Conservation (phyloP, 2,888 invertebrate genomes). For the Drosophila meridiana region DNA sequence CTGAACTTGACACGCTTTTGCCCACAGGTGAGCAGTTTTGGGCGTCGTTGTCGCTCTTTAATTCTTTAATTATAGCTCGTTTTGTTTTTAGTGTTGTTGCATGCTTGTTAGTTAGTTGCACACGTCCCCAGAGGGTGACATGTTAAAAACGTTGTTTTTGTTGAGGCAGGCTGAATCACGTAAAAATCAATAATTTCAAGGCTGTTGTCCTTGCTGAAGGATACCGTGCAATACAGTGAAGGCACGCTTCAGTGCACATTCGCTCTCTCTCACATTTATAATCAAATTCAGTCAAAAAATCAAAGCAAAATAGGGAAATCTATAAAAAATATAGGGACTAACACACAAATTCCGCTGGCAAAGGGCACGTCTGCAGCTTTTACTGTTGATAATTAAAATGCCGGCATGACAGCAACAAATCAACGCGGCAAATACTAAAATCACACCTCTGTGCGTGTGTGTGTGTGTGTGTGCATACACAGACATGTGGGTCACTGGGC, state of each 20-base stretch:
- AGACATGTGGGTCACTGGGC: slow-evolving; percentile 55
- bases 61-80: background rate
- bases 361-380: background rate
- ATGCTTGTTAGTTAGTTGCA: slow-evolving; percentile 15
- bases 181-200: slow-evolving; percentile 53
- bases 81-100: background rate
- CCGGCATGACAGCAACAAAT: slow-evolving; percentile 40
- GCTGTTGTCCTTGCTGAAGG: slow-evolving; percentile 65
- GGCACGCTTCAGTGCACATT: background rate
- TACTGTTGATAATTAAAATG: slow-evolving; percentile 28
- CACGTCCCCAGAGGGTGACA: background rate
- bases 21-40: background rate
- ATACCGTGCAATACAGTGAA: slow-evolving; percentile 32
- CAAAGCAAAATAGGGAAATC: background rate
- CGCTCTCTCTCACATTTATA: background rate
- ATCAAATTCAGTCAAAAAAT: background rate
- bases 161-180: slow-evolving; percentile 9
- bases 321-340: background rate
- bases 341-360: background rate
- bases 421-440: slow-evolving; percentile 8
- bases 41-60: slow-evolving; percentile 5
- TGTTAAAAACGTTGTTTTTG: background rate
- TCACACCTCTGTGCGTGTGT: slow-evolving; percentile 16
- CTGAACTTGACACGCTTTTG: slow-evolving; percentile 71
- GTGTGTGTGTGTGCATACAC: slow-evolving; percentile 1